Evolutionary conservation across 1,140 invertebrate genomes (phyloP).

Genomic region (Dendroctonus ponderosae): DNA sequence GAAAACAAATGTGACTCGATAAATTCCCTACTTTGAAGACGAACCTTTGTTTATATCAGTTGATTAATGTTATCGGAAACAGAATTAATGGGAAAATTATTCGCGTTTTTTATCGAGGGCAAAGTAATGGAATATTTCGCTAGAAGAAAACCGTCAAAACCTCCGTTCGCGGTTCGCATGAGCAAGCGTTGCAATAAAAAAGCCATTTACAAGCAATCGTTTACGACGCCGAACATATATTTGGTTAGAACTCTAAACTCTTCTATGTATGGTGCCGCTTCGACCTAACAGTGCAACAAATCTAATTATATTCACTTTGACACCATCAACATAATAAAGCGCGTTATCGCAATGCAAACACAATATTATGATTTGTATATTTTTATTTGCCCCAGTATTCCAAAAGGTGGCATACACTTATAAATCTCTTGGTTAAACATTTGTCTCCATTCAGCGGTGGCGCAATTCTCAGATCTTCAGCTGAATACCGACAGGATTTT

Average conservation of each 20-base stretch:
- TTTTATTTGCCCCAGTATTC: conserved; percentile 24
- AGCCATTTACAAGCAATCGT: no score
- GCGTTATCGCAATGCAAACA: conserved; percentile 22
- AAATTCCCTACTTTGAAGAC: no score
- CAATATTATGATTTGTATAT: conserved; percentile 29
- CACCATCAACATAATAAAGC: conserved; percentile 20
- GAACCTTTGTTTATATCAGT: no score
- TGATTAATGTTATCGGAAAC: no score
- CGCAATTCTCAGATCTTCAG: background rate
- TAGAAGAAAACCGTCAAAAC: no score
- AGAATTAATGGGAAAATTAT: no score
- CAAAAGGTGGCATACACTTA: conserved; percentile 17
- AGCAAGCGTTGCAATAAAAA: no score
- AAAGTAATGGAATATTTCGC: no score
- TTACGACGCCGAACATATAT: no score
- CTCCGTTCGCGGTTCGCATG: no score
- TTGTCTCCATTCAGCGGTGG: conserved; percentile 11
- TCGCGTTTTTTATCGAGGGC: no score
- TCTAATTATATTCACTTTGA: conserved; percentile 14
- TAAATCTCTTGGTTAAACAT: conserved; percentile 27
- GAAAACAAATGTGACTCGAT: no score
- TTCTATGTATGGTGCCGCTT: conserved; percentile 8
- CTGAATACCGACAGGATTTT: background rate
- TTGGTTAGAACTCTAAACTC: background rate
- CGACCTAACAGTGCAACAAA: conserved; percentile 4